Percentiles rank a stretch among this genome's conserved stretches.
Evolutionary conservation across 2,888 invertebrate species (phyloP).

Genomic region (Nematopogon swammerdamellus): DNA sequence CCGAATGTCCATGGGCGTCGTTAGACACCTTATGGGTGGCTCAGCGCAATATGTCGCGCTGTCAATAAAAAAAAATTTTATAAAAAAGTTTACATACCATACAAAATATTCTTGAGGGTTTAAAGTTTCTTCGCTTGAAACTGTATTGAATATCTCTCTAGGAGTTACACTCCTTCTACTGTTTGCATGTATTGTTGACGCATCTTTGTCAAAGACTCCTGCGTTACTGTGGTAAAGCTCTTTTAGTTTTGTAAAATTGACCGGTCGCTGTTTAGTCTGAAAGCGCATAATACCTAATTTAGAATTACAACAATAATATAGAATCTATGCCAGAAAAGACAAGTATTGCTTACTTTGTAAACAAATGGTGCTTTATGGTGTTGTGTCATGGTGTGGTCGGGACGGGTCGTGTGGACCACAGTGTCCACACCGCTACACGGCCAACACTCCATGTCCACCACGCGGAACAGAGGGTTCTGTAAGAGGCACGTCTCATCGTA

Average conservation of each 20-base stretch:
- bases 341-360: slow-evolving; percentile 49
- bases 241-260: slow-evolving; percentile 53
- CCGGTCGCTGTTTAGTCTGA: slow-evolving; percentile 56
- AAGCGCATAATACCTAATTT: slow-evolving; percentile 11
- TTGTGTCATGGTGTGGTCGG: slow-evolving; percentile 26
- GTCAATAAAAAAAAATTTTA: too few species aligned
- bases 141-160: slow-evolving; percentile 29
- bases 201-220: slow-evolving; percentile 60
- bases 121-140: slow-evolving; percentile 10
- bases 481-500: slow-evolving; percentile 84
- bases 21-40: too few species aligned
- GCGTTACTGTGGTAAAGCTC: slow-evolving; percentile 58
- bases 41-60: too few species aligned
- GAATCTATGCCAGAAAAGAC: neutral
- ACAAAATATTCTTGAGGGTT: slow-evolving; percentile 24
- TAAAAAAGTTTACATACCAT: slow-evolving; percentile 36
- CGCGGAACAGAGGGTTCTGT: slow-evolving; percentile 79
- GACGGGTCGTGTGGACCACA: slow-evolving; percentile 63
- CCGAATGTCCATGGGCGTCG: too few species aligned
- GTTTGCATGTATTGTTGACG: slow-evolving; percentile 51
- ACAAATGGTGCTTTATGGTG: slow-evolving; percentile 48
- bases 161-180: slow-evolving; percentile 33
- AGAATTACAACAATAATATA: neutral
- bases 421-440: slow-evolving; percentile 71
- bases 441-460: slow-evolving; percentile 81